Conservation (phyloP, 2,888 invertebrate species). For the Suillia variegata region DNA sequence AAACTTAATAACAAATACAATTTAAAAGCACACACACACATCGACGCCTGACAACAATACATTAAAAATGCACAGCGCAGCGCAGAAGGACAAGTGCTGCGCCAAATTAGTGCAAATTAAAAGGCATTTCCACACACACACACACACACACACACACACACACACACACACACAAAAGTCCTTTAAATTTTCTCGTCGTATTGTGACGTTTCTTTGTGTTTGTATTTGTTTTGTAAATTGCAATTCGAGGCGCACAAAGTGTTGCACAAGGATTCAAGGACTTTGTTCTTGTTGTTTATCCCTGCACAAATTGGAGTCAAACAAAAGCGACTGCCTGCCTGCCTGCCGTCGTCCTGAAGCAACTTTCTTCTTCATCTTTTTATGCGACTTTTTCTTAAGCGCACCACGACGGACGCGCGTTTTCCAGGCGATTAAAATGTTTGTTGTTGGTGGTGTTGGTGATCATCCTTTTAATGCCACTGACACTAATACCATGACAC, state of each 20-base stretch:
- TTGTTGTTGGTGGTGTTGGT: slow-evolving; percentile 1
- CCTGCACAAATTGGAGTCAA: too few species aligned
- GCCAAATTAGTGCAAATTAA: slow-evolving; percentile 9
- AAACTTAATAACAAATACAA: slow-evolving; percentile 12
- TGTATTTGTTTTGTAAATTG: neutral
- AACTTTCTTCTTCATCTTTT: too few species aligned
- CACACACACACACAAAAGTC: too few species aligned
- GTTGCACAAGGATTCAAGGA: neutral
- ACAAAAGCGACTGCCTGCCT: too few species aligned
- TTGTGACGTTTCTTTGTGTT: neutral
- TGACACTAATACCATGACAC: slow-evolving; percentile 12
- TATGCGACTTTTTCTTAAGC: too few species aligned
- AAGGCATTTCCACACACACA: neutral
- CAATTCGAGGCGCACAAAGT: neutral
- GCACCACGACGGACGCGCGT: neutral
- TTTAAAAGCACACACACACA: slow-evolving; percentile 14
- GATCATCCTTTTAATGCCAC: slow-evolving; percentile 3
- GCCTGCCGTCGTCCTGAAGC: too few species aligned
- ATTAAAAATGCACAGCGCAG: neutral
- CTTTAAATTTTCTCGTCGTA: too few species aligned
- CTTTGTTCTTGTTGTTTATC: neutral
- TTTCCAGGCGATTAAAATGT: neutral
- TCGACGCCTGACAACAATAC: neutral
- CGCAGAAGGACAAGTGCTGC: neutral
- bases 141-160: neutral